Evolutionary conservation across 2,113 vertebrate genomes (phyloP).

Genomic region (Oreotrochilus melanogaster): DNA sequence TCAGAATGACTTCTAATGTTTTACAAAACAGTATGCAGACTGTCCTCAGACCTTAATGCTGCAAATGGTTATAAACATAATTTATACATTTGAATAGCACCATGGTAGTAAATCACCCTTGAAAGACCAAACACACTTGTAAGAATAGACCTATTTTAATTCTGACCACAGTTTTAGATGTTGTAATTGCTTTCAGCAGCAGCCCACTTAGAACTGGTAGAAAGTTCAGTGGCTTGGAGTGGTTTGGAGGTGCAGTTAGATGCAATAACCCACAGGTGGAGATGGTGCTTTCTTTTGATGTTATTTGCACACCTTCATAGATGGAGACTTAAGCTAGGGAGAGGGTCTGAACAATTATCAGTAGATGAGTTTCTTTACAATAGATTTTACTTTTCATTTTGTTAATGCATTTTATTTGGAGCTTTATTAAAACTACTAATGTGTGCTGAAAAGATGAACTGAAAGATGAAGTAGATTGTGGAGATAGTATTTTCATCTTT

Average conservation of each 20-base stretch:
- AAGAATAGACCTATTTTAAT: not conserved
- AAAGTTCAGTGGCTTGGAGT: not conserved
- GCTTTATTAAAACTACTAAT: not conserved
- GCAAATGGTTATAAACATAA: not conserved
- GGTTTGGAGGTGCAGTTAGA: not conserved
- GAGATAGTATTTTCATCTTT: not conserved
- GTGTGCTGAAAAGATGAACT: not conserved
- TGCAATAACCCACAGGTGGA: conserved; percentile 23
- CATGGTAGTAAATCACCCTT: not conserved
- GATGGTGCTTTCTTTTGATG: conserved; percentile 10
- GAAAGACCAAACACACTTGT: not conserved
- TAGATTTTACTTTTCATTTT: no score
- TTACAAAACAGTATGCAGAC: not conserved
- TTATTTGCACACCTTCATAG: not conserved
- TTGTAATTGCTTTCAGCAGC: not conserved
- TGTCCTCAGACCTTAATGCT: not conserved
- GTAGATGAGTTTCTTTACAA: not conserved
- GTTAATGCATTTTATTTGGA: not conserved
- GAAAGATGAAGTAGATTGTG: not conserved
- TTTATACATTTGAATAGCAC: not conserved
- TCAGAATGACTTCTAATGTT: not conserved
- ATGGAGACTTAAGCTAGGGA: not conserved
- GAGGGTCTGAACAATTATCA: not conserved
- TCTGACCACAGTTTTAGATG: not conserved
- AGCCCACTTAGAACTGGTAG: not conserved